These are phyloP conservation scores for Matsumurasca onukii DNA, from an alignment of 1,140 invertebrate species.

Conservation along the genomic window DNA sequence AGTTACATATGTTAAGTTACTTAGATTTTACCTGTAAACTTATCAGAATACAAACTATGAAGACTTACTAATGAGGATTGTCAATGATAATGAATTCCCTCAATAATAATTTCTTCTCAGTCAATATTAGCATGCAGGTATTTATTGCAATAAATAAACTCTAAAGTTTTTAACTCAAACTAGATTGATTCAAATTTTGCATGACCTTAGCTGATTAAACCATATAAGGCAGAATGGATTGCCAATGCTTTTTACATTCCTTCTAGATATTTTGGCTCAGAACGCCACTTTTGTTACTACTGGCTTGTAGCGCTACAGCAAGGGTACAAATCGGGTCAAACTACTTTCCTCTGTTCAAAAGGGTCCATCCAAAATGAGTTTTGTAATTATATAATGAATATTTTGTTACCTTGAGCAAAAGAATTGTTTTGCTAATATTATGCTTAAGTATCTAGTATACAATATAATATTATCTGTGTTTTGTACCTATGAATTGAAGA, in stretches of 20 bases:
- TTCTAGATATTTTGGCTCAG: neutral
- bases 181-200: too few species aligned
- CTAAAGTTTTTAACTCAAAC: too few species aligned
- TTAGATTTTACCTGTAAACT: neutral
- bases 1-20: neutral
- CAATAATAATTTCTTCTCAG: neutral
- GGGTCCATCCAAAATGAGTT: neutral
- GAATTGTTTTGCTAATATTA: neutral
- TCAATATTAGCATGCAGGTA: neutral
- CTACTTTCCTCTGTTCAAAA: too few species aligned
- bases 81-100: neutral
- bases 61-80: neutral
- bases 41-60: neutral
- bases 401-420: constrained; percentile 12
- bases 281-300: too few species aligned
- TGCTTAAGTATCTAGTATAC: constrained; percentile 15
- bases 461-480: constrained; percentile 24
- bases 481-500: constrained; percentile 16
- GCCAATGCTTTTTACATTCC: constrained; percentile 25
- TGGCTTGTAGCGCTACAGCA: too few species aligned
- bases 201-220: too few species aligned
- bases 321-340: too few species aligned
- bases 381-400: constrained; percentile 17
- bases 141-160: too few species aligned
- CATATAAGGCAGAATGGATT: too few species aligned